Evolutionary conservation across 2,113 vertebrate genomes (phyloP), one percentile per base, ranked within the genome.

Genomic region (Melanostigma gelatinosum): DNA sequence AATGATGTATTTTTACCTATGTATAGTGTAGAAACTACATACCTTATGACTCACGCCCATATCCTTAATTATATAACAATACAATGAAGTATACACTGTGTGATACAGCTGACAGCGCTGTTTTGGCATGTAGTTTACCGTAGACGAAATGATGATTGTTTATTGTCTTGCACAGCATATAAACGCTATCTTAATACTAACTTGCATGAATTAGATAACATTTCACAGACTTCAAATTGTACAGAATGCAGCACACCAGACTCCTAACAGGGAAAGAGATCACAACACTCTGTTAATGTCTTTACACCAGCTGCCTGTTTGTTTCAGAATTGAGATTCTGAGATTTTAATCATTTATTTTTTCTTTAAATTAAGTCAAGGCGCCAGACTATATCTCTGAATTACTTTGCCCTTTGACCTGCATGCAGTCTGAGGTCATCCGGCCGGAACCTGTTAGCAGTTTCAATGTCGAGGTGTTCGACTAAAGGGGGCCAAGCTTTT

Each of bases 251-350:
- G 36, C 36, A 38, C 4, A 8, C 38, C 38, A 6, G 46, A 18
- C 46, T 48, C 2, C 4, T 32, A 32, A 60, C 57, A 60, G 8
- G 29, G 32, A 60, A 60, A 18, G 1, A 32, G 57, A 15, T 32
- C 27, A 32, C 16, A 32, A 32, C 2, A 3, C 13, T 32, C 27
- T 16, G 57, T 24, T 61, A 40, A 68, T 58, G 71, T 44, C 57
- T 67, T 68, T 42, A 29, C 32, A 46, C 13, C 15, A 29, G 42
- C 16, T 48, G 32, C 10, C 16, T 67, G 48, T 74, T 48, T 29
- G 66, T 64, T 72, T 46, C 6, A 79, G 52, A 72, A 72, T 58
- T 15, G 0, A 66, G 44, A 46, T 46, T 46, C 36, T 38, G 36
- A 38, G 36, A 38, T 38, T 38, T 15, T 3, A 46, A 15, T 46